Base-by-base conservation (phyloP, 2,888 invertebrate species). In the Oxytorus armatus region DNA sequence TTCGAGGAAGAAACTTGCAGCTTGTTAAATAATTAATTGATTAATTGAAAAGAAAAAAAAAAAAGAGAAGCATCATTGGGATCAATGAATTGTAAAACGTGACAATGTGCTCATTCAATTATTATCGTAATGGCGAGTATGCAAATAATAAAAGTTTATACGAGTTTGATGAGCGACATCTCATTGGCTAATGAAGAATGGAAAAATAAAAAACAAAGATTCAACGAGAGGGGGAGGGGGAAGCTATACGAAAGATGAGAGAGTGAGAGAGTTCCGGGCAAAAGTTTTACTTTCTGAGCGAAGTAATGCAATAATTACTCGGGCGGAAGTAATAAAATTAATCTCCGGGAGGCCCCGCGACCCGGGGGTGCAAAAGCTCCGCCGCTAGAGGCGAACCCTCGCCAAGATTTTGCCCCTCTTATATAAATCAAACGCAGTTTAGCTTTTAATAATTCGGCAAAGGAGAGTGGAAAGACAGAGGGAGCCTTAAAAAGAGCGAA, bases 251-350 rank as follows among this genome's bases (percentile, higher is more conserved):
- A 68, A 65, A 76, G 76, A 69, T 63, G 79, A 55, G 66, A 59
- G 23, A 69, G 73, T n/a, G n/a, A 77, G 63, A 11, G 11, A 7
- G 53, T 7, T 72, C 11, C 23, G 16, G 61, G 78, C 59, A 75
- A 86, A 87, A 89, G 86, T 87, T 88, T 86, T 86, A 86, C 83
- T 85, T 69, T 29, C 77, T 39, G 3, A 3, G 36, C 36, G 49
- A 88, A 89, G 89, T 90, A 90, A 90, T 88, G 89, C 89, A 90
- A 91, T 90, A 90, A 91, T 91, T 90, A 90, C 89, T 88, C 86
- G 85, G 84, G 88, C 90, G 91, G 91, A 90, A 91, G 90, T 91
- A 91, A 91, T 91, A 90, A 90, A 91, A 91, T 90, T 91, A 91
- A 91, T 91, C 89, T 91, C 88, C 83, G 86, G 81, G 84, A 72